Evolutionary conservation across 1,140 invertebrate species (phyloP), one percentile per base, ranked within the genome.

Genomic region (Drosophila erecta): DNA sequence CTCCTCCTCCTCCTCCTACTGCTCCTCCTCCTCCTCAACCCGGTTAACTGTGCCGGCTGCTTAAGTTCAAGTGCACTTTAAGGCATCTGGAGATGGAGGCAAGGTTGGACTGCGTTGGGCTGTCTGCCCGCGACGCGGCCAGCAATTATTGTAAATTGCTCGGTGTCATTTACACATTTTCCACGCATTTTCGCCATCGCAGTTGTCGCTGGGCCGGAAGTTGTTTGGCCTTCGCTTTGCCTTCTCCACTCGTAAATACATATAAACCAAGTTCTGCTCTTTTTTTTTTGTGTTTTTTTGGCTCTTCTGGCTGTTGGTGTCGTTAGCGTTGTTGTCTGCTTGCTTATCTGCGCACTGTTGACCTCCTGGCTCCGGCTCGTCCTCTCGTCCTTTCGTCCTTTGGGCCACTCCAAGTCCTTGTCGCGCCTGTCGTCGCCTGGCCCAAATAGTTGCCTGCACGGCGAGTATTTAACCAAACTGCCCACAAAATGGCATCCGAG

Each of bases 71-170:
- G 81, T 85, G 81, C 81, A 76, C 77, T 86, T 86, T 67, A 78
- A 78, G 81, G 53, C 72, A 75, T 76, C 71, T 66, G 43, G 49
- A 60, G 41, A 46, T 75, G 43, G 49, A 57, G 33, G 41, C 71
- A 66, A 56, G 61, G 40, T 54, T 61, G 69, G 53, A 15, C 15
- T 38, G 44, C 20, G 24, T 40, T 44, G 15, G 60, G 56, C 53
- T 17, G 50, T 49, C 76, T 67, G 56, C 67, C 69, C 44, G 49
- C 53, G 38, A 69, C 47, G 54, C 67, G 62, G 47, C 70, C 61
- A 78, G 83, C 81, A 86, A 86, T 86, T 86, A 86, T 86, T 81
- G 83, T 87, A 86, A 86, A 86, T 87, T 86, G 81, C 79, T 86
- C 58, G 66, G 81, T 86, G 81, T 87, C 81, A 86, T 87, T 86